Evolutionary conservation across 2,888 invertebrate genomes (phyloP).

Genomic region (Aphelenchoides bicaudatus): DNA sequence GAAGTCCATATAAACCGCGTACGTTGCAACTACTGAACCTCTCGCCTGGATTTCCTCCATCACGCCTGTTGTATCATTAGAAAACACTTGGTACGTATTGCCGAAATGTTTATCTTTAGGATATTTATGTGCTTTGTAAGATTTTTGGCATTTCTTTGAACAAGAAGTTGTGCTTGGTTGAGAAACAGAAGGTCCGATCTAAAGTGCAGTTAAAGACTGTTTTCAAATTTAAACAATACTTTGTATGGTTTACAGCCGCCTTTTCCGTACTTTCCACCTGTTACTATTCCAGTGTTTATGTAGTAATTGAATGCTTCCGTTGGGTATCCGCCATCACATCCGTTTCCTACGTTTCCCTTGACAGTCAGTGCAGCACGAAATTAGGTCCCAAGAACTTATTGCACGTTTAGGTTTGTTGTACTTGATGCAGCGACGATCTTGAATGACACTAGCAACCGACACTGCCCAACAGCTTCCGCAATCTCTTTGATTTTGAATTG

Average conservation of each 20-base stretch:
- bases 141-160: not conserved
- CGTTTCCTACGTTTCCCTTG: too few species aligned
- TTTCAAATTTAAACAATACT: too few species aligned
- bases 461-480: constrained; percentile 24
- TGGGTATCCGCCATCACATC: not conserved
- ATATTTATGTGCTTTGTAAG: not conserved
- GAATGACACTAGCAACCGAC: not conserved
- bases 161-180: not conserved
- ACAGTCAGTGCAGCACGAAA: not conserved
- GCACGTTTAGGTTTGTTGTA: not conserved
- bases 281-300: not conserved
- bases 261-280: not conserved
- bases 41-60: not conserved
- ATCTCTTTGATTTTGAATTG: constrained; percentile 38
- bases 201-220: too few species aligned
- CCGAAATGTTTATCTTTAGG: not conserved
- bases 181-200: too few species aligned
- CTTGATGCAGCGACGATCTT: constrained; percentile 4
- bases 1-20: not conserved
- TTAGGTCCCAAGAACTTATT: not conserved
- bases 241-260: not conserved
- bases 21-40: not conserved
- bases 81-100: not conserved
- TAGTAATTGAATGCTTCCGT: not conserved
- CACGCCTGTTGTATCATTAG: not conserved